These are phyloP conservation scores for Phragmatobia fuliginosa DNA, from an alignment of 2,888 invertebrate species.

Conservation along the genomic window DNA sequence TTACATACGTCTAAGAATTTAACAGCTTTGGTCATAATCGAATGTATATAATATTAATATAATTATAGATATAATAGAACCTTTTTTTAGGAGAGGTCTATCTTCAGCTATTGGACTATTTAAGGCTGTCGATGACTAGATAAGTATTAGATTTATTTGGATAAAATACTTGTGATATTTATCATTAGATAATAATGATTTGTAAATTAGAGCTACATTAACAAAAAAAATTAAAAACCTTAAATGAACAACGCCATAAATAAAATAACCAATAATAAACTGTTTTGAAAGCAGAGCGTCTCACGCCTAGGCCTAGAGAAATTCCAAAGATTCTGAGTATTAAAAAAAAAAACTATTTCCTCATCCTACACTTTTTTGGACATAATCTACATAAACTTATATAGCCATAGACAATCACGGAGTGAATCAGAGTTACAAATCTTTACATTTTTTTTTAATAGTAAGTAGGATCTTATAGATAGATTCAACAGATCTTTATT, in stretches of 20 bases:
- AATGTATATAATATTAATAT: no score
- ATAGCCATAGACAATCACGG: not conserved
- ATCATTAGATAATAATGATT: not conserved
- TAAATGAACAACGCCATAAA: not conserved
- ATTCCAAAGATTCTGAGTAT: slow-evolving; percentile 32
- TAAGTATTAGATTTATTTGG: no score
- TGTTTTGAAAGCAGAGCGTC: slow-evolving; percentile 57
- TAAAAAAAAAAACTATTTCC: not conserved
- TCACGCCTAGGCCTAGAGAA: slow-evolving; percentile 65
- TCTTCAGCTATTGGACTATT: no score
- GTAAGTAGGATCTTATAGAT: not conserved
- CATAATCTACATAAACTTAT: not conserved
- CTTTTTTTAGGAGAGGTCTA: no score
- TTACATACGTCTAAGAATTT: not conserved
- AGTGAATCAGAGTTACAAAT: not conserved
- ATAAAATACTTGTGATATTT: not conserved
- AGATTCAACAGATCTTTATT: not conserved
- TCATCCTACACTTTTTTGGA: not conserved
- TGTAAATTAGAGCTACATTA: not conserved
- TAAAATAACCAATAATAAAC: slow-evolving; percentile 69
- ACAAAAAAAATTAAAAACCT: not conserved
- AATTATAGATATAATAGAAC: no score
- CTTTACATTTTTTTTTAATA: no score
- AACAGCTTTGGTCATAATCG: not conserved
- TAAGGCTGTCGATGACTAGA: no score